phyloP scores from a whole-genome alignment of 2,113 vertebrate species.

The Sebastes fasciatus region DNA sequence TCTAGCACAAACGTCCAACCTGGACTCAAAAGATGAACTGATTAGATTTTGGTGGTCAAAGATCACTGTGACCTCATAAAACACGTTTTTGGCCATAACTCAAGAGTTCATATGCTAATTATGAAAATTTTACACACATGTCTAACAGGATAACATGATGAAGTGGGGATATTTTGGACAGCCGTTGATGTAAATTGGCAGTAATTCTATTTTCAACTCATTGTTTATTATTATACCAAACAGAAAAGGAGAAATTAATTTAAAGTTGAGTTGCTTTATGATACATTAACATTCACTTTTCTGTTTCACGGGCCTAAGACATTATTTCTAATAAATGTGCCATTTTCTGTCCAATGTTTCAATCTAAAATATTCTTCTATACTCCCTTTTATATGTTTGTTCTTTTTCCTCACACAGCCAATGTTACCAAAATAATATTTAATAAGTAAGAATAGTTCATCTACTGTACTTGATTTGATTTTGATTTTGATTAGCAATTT shows the following conservation, averaged over 20 bases:
- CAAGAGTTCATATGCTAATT: background rate
- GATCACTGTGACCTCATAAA: background rate
- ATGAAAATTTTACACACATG: background rate
- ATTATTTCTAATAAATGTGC: background rate
- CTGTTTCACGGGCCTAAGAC: background rate
- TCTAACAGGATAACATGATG: too few species aligned
- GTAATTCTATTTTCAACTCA: background rate
- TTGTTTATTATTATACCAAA: background rate
- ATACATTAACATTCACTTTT: background rate
- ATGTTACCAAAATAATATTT: background rate
- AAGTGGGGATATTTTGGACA: background rate
- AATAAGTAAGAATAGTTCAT: too few species aligned
- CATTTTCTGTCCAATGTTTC: background rate
- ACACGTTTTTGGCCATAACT: background rate
- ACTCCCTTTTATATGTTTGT: background rate
- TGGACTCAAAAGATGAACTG: too few species aligned
- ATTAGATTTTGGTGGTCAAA: too few species aligned
- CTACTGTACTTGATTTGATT: too few species aligned
- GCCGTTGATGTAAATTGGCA: background rate
- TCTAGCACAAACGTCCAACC: too few species aligned
- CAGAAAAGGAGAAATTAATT: background rate
- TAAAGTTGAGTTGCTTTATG: background rate
- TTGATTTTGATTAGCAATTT: too few species aligned
- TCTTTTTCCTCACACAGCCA: background rate
- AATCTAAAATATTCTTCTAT: background rate